These are phyloP conservation scores for Probosciger aterrimus DNA, from an alignment of 2,113 vertebrate genomes.

Conservation along the genomic window DNA sequence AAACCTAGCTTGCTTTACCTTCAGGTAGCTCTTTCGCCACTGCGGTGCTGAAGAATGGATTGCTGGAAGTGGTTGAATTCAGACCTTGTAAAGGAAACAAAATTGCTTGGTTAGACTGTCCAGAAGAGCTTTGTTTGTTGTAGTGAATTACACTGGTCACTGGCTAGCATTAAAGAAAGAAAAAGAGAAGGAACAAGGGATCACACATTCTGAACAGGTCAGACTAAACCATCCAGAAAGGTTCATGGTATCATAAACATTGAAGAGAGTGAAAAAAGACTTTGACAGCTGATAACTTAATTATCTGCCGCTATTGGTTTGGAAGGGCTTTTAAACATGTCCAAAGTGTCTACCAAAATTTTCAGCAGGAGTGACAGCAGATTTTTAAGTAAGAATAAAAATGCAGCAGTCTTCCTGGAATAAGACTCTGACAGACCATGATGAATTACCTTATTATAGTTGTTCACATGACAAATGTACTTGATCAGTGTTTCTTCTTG, in stretches of 20 bases:
- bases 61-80: slow-evolving; percentile 31
- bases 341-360: slow-evolving; percentile 75
- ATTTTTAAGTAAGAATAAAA: slow-evolving; percentile 79
- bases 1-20: background rate
- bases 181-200: slow-evolving; percentile 3
- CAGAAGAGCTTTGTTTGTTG: slow-evolving; percentile 62
- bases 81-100: slow-evolving; percentile 53
- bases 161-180: slow-evolving; percentile 26
- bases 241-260: slow-evolving; percentile 54
- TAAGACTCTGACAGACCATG: slow-evolving; percentile 77
- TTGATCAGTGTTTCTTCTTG: slow-evolving; percentile 78
- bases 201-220: slow-evolving; percentile 18
- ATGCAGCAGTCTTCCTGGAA: slow-evolving; percentile 73
- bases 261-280: background rate
- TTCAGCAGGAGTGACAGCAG: slow-evolving; percentile 70
- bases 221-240: slow-evolving; percentile 41
- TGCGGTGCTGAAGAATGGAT: background rate
- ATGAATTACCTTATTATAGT: slow-evolving; percentile 82
- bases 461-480: slow-evolving; percentile 78
- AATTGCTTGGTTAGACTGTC: slow-evolving; percentile 61
- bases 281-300: slow-evolving; percentile 72
- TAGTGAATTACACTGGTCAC: slow-evolving; percentile 57
- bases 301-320: slow-evolving; percentile 77
- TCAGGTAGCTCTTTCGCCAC: background rate
- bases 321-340: slow-evolving; percentile 74